A percentile compares a stretch with the other conserved stretches of the same genome.
Evolutionary conservation across 2,113 vertebrate genomes (phyloP).

Genomic region (Colaptes auratus): DNA sequence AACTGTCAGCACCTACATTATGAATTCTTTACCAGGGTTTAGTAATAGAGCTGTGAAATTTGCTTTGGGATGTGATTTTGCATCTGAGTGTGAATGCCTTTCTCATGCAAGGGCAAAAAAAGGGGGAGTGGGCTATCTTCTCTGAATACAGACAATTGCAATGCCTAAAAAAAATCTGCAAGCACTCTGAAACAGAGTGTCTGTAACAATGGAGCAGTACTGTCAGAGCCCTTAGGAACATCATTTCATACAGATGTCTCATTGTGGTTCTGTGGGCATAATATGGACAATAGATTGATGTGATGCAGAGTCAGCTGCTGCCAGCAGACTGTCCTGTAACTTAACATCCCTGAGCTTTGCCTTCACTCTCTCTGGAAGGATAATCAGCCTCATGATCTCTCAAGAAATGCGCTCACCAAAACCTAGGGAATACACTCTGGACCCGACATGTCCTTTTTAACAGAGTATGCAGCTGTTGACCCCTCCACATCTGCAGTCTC

Average conservation of each 20-base stretch:
- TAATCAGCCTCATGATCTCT: not conserved
- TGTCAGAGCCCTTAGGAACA: not conserved
- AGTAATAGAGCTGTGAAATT: not conserved
- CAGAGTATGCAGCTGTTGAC: not conserved
- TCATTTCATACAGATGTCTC: not conserved
- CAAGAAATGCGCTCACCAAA: not conserved
- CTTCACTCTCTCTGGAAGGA: not conserved
- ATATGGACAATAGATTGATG: rapidly evolving
- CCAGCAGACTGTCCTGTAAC: not conserved
- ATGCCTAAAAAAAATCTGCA: not conserved
- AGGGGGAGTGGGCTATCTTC: not conserved
- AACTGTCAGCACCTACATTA: not conserved
- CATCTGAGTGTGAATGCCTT: not conserved
- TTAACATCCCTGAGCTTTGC: not conserved
- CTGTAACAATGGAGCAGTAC: not conserved
- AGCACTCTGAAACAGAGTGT: not conserved
- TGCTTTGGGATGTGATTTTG: not conserved
- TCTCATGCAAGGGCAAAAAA: not conserved
- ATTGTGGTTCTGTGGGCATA: not conserved
- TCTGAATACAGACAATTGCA: not conserved
- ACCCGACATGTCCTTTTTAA: not conserved
- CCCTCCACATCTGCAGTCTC: not conserved
- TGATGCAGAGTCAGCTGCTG: not conserved
- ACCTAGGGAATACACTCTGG: rapidly evolving
- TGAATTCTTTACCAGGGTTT: not conserved